A percentile compares a stretch with the other conserved stretches of the same genome.
These are phyloP conservation scores for Tragelaphus oryx DNA, from an alignment of 2,797 vertebrate genomes.

Conservation along the genomic window DNA sequence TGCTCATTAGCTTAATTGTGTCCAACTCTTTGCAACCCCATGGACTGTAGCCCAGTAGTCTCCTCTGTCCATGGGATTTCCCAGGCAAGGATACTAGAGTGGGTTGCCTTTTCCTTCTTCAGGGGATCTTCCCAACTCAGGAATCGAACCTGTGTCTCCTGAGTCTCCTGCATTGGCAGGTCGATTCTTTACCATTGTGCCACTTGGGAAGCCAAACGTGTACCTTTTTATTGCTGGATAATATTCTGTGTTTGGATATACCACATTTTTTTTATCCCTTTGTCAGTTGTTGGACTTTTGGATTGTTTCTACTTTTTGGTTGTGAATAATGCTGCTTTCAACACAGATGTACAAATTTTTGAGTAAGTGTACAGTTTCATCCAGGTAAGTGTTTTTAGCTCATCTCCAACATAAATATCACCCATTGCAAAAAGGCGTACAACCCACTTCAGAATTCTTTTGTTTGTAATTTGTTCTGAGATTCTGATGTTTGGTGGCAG, in stretches of 20 bases:
- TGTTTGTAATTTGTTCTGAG: conserved; percentile 3
- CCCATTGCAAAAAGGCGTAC: not conserved
- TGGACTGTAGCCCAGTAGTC: not conserved
- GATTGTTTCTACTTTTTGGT: not conserved
- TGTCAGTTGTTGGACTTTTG: not conserved
- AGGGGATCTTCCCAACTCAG: not conserved
- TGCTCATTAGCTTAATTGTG: not conserved
- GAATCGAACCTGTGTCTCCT: not conserved
- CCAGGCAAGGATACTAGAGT: not conserved
- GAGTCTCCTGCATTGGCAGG: not conserved
- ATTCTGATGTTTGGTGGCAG: not conserved
- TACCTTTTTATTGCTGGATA: not conserved
- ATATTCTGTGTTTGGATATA: not conserved
- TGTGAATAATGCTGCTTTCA: not conserved
- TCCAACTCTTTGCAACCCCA: not conserved
- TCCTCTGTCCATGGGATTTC: not conserved
- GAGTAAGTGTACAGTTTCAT: not conserved
- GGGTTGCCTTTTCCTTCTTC: not conserved
- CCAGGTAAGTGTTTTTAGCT: not conserved
- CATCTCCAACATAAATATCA: not conserved
- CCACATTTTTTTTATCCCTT: not conserved
- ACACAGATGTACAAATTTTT: not conserved
- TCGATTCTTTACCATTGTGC: not conserved
- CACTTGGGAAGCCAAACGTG: not conserved
- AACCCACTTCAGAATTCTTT: not conserved